These are phyloP conservation scores for Thera obeliscata DNA, from an alignment of 2,888 invertebrate species.

Conservation along the genomic window DNA sequence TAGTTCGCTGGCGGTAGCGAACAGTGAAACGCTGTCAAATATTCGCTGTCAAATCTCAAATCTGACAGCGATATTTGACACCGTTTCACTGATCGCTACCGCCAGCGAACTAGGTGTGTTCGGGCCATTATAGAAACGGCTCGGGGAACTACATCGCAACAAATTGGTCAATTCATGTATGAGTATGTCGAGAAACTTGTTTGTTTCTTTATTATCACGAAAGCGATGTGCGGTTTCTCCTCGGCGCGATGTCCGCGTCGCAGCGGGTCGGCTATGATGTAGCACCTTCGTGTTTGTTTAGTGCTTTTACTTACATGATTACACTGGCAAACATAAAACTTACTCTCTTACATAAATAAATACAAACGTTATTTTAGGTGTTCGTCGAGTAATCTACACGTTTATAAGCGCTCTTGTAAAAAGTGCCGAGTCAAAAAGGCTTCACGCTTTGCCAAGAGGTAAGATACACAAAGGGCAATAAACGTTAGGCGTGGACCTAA, in stretches of 20 bases:
- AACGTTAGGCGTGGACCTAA: slow-evolving; percentile 82
- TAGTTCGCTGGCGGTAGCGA: too few relatives aligned
- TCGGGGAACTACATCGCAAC: slow-evolving; percentile 68
- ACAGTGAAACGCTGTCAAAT: too few relatives aligned
- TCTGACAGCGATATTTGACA: too few relatives aligned
- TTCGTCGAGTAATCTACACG: slow-evolving; percentile 66
- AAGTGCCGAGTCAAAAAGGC: slow-evolving; percentile 83
- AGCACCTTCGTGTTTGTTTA: slow-evolving; percentile 49
- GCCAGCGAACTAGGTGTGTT: too few relatives aligned
- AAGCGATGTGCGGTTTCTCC: slow-evolving; percentile 60
- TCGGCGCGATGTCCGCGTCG: slow-evolving; percentile 34
- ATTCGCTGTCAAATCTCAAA: too few relatives aligned
- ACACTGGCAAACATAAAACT: slow-evolving; percentile 48
- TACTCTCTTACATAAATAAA: slow-evolving; percentile 47
- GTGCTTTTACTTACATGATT: slow-evolving; percentile 52
- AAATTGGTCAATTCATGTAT: slow-evolving; percentile 72
- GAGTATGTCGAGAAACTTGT: slow-evolving; percentile 59
- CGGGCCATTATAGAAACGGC: slow-evolving; percentile 62
- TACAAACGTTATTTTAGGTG: slow-evolving; percentile 43
- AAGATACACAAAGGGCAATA: slow-evolving; percentile 82
- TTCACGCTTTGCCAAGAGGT: slow-evolving; percentile 79
- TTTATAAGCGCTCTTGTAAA: slow-evolving; percentile 78
- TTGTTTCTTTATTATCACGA: slow-evolving; percentile 63
- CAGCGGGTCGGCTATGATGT: slow-evolving; percentile 52
- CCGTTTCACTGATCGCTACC: too few relatives aligned